Conservation (phyloP, 2,888 invertebrate genomes). For the Ceratothoa steindachneri region DNA sequence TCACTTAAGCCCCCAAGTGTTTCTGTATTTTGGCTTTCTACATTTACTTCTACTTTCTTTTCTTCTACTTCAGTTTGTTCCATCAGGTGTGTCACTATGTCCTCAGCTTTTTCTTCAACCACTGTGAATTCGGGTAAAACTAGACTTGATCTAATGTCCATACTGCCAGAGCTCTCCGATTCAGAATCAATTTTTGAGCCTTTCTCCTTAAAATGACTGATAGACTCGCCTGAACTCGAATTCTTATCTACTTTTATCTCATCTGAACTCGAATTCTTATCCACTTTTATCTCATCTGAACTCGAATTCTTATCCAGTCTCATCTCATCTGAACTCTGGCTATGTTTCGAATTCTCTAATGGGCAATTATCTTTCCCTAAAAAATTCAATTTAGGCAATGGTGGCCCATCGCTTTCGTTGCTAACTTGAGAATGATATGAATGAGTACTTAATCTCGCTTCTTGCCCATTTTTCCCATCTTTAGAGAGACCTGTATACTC, state of each 20-base stretch:
- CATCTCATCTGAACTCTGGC: no score
- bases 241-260: no score
- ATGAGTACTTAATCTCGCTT: not conserved
- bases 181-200: no score
- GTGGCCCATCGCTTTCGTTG: conserved; percentile 35
- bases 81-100: not conserved
- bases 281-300: no score
- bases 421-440: conserved; percentile 18
- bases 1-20: not conserved
- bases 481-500: not conserved
- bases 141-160: conserved; percentile 21
- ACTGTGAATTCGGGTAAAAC: conserved; percentile 31
- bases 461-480: not conserved
- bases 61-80: no score
- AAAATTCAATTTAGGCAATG: conserved; percentile 27
- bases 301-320: no score
- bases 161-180: conserved; percentile 9
- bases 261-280: no score
- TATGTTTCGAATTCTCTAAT: conserved; percentile 19
- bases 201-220: no score
- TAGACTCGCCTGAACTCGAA: no score
- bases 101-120: conserved; percentile 16
- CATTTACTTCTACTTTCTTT: not conserved
- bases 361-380: conserved; percentile 14
- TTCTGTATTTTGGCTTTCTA: not conserved